Evolutionary conservation across 2,113 vertebrate genomes (phyloP), one percentile per base, ranked within the genome.

Genomic region (Callorhinus ursinus): DNA sequence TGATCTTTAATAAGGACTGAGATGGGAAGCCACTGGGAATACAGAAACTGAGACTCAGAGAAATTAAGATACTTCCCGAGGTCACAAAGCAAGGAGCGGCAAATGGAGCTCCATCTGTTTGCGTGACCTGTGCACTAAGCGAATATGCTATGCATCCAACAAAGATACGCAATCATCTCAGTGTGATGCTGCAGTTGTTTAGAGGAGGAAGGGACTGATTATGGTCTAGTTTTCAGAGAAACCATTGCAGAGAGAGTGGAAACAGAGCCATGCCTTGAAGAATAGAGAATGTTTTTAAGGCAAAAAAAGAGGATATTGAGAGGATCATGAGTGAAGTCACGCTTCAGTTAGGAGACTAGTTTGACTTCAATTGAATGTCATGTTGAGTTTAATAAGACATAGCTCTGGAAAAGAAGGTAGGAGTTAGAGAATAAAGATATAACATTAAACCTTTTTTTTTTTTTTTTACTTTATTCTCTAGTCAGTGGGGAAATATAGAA

Each of bases 91-190:
- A 76, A 55, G 22, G 61, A 83, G 89, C 15, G 42, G 24, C 10
- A 63, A 42, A 63, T 57, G 14, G 0, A 57, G 24, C 53, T 49
- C 19, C 36, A 19, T 67, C 33, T 53, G 18, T 31, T 36, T 7
- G 18, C 49, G 1, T 4, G 1, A 12, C 2, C 12, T 33, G 5
- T 36, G 22, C 4, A 26, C 4, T 53, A 42, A 46, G 24, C 6
- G 19, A n/a, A 84, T 63, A 21, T 55, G 46, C 22, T 51, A 5
- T 14, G 4, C 26, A 0, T n/a, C 46, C n/a, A 21, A n/a, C 12
- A 46, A 19, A 63, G n/a, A 55, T 39, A 11, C 31, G 0, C 0
- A 21, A 18, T 31, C 21, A 26, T 28, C 59, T 63, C 87, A 19
- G 3, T 28, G 21, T 49, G 57, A 55, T 3, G 22, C 22, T 85